Evolutionary conservation across 2,797 vertebrate genomes (phyloP).

Genomic region (Neosilurus hyrtlii): DNA sequence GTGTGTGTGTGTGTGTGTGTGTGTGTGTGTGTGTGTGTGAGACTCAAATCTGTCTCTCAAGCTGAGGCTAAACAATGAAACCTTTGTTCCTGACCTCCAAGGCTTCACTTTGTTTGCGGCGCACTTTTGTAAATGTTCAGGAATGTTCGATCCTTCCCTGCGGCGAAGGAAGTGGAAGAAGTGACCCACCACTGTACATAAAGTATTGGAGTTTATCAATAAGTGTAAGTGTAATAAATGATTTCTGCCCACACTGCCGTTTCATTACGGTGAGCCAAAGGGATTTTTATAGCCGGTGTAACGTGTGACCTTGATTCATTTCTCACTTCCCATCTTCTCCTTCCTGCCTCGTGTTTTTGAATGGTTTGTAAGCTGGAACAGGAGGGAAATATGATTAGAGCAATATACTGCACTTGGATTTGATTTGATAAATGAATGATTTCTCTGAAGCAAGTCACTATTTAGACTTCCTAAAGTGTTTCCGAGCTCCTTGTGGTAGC

Average conservation of each 20-base stretch:
- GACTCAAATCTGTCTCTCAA: conserved; percentile 60
- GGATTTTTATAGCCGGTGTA: neutral
- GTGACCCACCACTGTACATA: conserved; percentile 42
- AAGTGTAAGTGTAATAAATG: neutral
- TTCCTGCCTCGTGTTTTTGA: neutral
- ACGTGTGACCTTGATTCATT: neutral
- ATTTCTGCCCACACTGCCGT: neutral
- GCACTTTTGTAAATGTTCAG: conserved; percentile 47
- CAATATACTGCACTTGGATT: too few relatives aligned
- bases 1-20: conserved; percentile 36
- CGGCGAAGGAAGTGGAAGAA: conserved; percentile 36
- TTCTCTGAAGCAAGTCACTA: neutral
- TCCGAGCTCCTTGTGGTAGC: neutral
- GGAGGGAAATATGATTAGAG: neutral
- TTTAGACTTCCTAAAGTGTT: neutral
- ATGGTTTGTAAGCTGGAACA: too few relatives aligned
- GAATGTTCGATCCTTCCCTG: conserved; percentile 22
- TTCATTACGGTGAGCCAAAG: neutral
- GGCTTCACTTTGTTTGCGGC: conserved; percentile 47
- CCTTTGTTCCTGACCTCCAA: conserved; percentile 57
- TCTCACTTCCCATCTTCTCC: neutral
- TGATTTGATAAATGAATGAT: neutral
- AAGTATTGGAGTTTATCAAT: conserved; percentile 32
- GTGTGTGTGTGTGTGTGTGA: conserved; percentile 36
- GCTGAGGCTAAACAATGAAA: conserved; percentile 63